A percentile compares a stretch with the other conserved stretches of the same genome.
Conservation (phyloP, 2,113 vertebrate species). For the Merops nubicus region DNA sequence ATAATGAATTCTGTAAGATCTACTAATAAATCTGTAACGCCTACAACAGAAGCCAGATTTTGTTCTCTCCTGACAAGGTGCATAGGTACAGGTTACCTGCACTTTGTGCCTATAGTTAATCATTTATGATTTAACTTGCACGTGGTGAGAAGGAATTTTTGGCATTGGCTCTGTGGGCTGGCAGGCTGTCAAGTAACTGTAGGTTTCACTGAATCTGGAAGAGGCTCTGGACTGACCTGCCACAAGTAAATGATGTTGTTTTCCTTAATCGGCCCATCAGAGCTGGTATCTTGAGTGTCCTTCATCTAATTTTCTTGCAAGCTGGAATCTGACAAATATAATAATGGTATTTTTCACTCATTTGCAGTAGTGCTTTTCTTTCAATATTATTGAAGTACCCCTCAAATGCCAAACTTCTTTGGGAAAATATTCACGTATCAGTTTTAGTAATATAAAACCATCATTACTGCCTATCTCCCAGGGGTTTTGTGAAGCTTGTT, state of each 20-base stretch:
- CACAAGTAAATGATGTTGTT: constrained; percentile 12
- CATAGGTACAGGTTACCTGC: not conserved
- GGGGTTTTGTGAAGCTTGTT: constrained; percentile 30
- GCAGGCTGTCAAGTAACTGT: not conserved
- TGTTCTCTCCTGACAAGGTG: not conserved
- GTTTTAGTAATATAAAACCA: constrained; percentile 27
- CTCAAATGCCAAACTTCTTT: not conserved
- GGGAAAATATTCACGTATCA: not conserved
- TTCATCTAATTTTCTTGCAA: constrained; percentile 26
- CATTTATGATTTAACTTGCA: not conserved
- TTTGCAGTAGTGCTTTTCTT: not conserved
- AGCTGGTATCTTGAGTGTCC: not conserved
- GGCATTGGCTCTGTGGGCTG: not conserved
- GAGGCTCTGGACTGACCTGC: not conserved
- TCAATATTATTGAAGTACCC: not conserved
- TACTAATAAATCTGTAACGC: not conserved
- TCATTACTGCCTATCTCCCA: constrained; percentile 25
- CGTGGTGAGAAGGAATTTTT: not conserved
- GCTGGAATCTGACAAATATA: not conserved
- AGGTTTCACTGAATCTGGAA: not conserved
- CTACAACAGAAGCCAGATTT: not conserved
- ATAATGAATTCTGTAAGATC: not conserved
- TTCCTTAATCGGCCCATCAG: not conserved
- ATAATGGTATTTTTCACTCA: not conserved
- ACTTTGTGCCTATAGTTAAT: not conserved